A percentile compares a stretch with the other conserved stretches of the same genome.
phyloP scores from a whole-genome alignment of 2,888 invertebrate species.

The Polydesmus complanatus region DNA sequence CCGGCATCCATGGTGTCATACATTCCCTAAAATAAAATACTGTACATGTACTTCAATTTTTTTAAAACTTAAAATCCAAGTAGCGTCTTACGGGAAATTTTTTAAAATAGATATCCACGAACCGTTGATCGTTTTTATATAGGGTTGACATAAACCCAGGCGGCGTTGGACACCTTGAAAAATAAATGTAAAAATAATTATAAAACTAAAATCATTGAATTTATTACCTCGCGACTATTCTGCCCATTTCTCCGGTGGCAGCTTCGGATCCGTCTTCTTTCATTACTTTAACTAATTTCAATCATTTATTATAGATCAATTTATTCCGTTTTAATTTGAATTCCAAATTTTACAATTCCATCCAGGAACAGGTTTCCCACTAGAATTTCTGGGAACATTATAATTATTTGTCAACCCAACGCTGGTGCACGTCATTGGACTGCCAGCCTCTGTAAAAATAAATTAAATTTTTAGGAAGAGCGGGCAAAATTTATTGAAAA shows the following conservation, averaged over 20 bases:
- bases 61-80: constrained; percentile 7
- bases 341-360: constrained; percentile 52
- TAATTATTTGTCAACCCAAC: constrained; percentile 54
- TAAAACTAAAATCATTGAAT: constrained; percentile 8
- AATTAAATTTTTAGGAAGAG: neutral
- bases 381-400: constrained; percentile 56
- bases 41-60: no score
- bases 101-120: constrained; percentile 65
- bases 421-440: constrained; percentile 73
- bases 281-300: constrained; percentile 46
- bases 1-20: constrained; percentile 95
- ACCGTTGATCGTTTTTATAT: constrained; percentile 65
- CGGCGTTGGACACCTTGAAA: constrained; percentile 66
- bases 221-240: constrained; percentile 47
- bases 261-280: constrained; percentile 55
- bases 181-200: neutral
- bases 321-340: neutral
- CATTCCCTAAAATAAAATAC: constrained; percentile 47
- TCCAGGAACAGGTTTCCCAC: constrained; percentile 78
- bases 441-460: constrained; percentile 56
- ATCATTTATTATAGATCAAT: neutral
- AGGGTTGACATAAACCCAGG: constrained; percentile 76
- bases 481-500: neutral
- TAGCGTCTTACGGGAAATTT: constrained; percentile 55
- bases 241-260: constrained; percentile 56